These are phyloP conservation scores for Knipowitschia caucasica DNA, from an alignment of 2,797 vertebrate species.

Conservation along the genomic window DNA sequence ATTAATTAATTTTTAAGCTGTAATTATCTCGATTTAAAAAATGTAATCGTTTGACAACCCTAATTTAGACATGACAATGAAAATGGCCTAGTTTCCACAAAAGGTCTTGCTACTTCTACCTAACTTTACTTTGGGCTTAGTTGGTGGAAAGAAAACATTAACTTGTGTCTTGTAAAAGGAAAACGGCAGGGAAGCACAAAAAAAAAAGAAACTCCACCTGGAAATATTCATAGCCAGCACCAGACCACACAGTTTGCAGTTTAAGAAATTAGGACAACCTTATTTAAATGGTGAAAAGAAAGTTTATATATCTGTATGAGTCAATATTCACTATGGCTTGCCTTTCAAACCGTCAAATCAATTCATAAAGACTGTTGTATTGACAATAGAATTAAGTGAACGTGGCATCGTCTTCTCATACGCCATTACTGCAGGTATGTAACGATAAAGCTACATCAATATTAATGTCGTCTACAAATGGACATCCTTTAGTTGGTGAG, in stretches of 20 bases:
- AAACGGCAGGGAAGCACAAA: background rate
- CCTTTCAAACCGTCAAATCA: background rate
- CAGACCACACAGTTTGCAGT: background rate
- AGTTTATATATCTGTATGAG: background rate
- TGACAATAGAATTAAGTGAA: background rate
- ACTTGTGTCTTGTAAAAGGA: conserved; percentile 5
- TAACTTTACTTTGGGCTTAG: background rate
- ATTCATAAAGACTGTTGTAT: background rate
- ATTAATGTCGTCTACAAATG: conserved; percentile 17
- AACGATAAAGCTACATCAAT: conserved; percentile 19
- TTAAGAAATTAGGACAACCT: background rate
- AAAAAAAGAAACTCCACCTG: conserved; percentile 4
- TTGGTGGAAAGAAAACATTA: conserved; percentile 10
- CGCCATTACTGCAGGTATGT: background rate
- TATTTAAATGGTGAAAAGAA: background rate
- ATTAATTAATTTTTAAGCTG: no score
- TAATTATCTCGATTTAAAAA: no score
- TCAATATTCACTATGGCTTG: no score
- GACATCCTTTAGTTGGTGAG: conserved; percentile 1
- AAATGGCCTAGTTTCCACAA: conserved; percentile 22
- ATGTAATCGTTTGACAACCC: no score
- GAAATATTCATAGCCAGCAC: conserved; percentile 1
- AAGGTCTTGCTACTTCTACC: background rate
- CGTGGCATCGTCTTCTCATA: background rate
- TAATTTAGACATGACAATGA: no score